Percentiles rank a stretch among this genome's conserved stretches.
phyloP scores from a whole-genome alignment of 2,797 vertebrate genomes.

The Malacoctenus gilli region DNA sequence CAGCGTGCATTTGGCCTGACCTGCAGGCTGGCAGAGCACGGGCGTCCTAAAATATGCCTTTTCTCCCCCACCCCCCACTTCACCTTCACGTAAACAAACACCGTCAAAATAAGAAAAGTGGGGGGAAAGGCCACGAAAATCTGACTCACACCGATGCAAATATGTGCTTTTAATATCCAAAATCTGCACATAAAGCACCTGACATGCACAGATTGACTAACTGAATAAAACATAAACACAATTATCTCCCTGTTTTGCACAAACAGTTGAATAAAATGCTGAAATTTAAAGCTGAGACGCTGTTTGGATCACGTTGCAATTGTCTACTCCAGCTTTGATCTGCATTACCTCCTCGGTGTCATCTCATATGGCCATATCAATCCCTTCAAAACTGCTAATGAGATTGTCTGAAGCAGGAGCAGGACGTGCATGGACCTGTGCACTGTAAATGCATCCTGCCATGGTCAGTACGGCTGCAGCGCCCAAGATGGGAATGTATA shows the following conservation, averaged over 20 bases:
- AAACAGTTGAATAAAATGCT: neutral
- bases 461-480: neutral
- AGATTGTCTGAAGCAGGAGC: conserved; percentile 14
- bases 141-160: no score
- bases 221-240: no score
- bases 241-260: no score
- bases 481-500: no score
- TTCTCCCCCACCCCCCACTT: neutral
- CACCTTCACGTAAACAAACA: conserved; percentile 20
- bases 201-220: no score
- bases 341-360: conserved; percentile 1
- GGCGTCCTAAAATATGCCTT: conserved; percentile 43
- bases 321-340: neutral
- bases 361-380: conserved; percentile 3
- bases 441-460: conserved; percentile 1
- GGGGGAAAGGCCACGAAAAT: neutral
- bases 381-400: conserved; percentile 21
- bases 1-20: conserved; percentile 63
- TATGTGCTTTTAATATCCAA: no score
- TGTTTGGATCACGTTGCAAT: conserved; percentile 27
- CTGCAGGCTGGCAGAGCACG: no score
- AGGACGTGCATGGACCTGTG: conserved; percentile 8
- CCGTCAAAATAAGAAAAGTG: neutral
- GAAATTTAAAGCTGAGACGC: neutral
- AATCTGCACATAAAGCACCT: no score